Conservation (phyloP, 1,140 invertebrate genomes). For the Aricia agestis region DNA sequence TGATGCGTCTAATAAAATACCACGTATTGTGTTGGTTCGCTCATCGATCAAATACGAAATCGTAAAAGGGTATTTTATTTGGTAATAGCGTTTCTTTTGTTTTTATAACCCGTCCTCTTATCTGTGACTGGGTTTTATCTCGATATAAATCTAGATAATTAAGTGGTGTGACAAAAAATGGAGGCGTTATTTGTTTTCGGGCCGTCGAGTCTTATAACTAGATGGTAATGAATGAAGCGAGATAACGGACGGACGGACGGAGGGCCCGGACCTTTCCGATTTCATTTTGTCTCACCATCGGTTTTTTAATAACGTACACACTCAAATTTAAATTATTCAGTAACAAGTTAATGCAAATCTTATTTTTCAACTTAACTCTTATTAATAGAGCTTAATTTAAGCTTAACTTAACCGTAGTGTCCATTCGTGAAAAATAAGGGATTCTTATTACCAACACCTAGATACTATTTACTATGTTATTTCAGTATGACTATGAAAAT, state of each 20-base stretch:
- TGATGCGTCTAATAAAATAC: conserved; percentile 7
- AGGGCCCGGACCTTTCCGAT: conserved; percentile 33
- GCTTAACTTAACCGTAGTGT: too few species aligned
- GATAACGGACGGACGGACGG: conserved; percentile 57
- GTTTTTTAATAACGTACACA: not conserved
- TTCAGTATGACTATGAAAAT: too few species aligned
- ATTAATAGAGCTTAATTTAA: too few species aligned
- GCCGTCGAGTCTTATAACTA: conserved; percentile 68
- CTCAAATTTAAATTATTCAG: too few species aligned
- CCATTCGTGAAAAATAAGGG: too few species aligned
- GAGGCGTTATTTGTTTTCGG: conserved; percentile 69
- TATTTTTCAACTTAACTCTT: too few species aligned
- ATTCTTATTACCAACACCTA: too few species aligned
- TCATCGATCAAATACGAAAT: conserved; percentile 43
- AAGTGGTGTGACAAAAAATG: conserved; percentile 74
- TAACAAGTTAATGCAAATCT: too few species aligned
- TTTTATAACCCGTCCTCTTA: conserved; percentile 55
- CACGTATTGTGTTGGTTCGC: conserved; percentile 32
- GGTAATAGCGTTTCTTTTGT: conserved; percentile 41
- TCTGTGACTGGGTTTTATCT: conserved; percentile 62
- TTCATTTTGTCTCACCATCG: conserved; percentile 11
- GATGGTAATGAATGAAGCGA: conserved; percentile 73
- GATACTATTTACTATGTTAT: too few species aligned
- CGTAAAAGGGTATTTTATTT: conserved; percentile 38
- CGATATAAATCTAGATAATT: conserved; percentile 73